phyloP scores from a whole-genome alignment of 2,113 vertebrate genomes.

The Urocolius indicus region DNA sequence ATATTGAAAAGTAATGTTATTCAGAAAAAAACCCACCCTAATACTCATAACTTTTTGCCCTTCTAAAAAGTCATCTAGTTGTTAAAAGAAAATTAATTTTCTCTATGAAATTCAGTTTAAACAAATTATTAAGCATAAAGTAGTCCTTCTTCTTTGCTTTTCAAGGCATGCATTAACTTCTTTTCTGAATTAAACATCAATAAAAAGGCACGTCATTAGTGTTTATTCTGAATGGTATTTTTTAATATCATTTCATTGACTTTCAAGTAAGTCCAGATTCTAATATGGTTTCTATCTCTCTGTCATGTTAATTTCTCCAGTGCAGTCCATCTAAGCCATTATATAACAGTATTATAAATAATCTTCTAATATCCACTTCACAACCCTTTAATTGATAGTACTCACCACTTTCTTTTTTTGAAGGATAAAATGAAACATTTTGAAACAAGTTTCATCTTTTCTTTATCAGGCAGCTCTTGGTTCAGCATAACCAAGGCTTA shows the following conservation, averaged over 20 bases:
- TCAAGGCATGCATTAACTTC: constrained; percentile 64
- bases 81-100: constrained; percentile 78
- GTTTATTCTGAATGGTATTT: constrained; percentile 70
- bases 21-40: not conserved
- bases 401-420: not conserved
- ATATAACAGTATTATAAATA: constrained; percentile 57
- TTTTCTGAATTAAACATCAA: constrained; percentile 86
- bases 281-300: constrained; percentile 74
- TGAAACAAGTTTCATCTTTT: constrained; percentile 26
- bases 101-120: constrained; percentile 78
- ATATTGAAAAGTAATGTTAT: not conserved
- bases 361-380: constrained; percentile 37
- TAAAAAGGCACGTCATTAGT: constrained; percentile 79
- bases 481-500: not conserved
- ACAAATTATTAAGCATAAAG: constrained; percentile 78
- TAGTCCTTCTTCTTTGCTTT: constrained; percentile 33
- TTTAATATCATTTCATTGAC: constrained; percentile 72
- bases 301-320: constrained; percentile 60
- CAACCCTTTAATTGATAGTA: constrained; percentile 66
- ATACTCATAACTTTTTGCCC: not conserved
- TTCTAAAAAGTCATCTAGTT: constrained; percentile 27
- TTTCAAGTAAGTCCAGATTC: constrained; percentile 65
- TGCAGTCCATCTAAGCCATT: constrained; percentile 2
- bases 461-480: not conserved
- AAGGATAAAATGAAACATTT: constrained; percentile 60